phyloP scores from a whole-genome alignment of 2,797 vertebrate species.

The Poeciliopsis gracilis region DNA sequence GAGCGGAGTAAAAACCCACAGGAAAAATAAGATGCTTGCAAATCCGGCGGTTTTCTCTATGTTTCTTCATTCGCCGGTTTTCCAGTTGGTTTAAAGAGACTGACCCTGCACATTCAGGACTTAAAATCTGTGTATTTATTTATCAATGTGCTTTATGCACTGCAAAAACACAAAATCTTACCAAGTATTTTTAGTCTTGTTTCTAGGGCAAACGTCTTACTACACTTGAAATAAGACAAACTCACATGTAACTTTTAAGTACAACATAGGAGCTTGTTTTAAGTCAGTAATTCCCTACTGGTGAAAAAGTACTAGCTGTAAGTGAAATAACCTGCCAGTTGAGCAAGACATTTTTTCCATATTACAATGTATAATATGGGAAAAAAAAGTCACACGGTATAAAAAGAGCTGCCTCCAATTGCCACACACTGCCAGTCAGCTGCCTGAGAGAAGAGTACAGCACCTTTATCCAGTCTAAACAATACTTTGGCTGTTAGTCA shows the following conservation, averaged over 20 bases:
- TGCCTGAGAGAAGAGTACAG: too few relatives aligned
- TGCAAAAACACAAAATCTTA: too few relatives aligned
- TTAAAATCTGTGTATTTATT: conserved; percentile 2
- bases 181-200: not conserved
- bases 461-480: not conserved
- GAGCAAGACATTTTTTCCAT: too few relatives aligned
- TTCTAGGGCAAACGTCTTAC: not conserved
- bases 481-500: not conserved
- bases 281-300: too few relatives aligned
- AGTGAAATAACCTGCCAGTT: too few relatives aligned
- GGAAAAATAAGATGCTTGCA: conserved; percentile 8
- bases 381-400: not conserved
- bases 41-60: not conserved
- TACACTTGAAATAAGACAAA: too few relatives aligned
- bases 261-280: too few relatives aligned
- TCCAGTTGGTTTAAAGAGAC: conserved; percentile 12
- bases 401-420: not conserved
- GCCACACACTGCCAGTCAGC: too few relatives aligned
- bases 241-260: too few relatives aligned
- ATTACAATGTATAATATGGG: too few relatives aligned
- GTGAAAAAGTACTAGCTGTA: too few relatives aligned
- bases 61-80: not conserved
- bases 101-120: not conserved
- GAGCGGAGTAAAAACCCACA: conserved; percentile 32
- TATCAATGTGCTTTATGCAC: not conserved